phyloP scores from a whole-genome alignment of 2,797 vertebrate species.

The Alcedo quadribrachys region DNA sequence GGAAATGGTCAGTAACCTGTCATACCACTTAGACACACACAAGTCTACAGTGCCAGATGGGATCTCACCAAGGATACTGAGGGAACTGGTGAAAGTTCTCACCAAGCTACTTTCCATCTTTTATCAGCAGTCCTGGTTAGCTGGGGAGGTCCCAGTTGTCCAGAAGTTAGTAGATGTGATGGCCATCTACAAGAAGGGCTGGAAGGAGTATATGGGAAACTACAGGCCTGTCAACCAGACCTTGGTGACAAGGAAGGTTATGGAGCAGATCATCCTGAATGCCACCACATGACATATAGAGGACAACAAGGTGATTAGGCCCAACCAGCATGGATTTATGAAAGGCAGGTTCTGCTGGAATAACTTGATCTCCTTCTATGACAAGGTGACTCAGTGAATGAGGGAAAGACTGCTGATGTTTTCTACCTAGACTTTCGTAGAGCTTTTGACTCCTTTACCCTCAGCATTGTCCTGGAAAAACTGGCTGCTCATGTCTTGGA shows the following conservation, averaged over 20 bases:
- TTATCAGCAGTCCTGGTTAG: not conserved
- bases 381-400: not conserved
- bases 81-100: not conserved
- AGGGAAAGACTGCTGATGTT: not conserved
- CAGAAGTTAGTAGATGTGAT: not conserved
- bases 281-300: not conserved
- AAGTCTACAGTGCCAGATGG: no score
- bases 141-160: not conserved
- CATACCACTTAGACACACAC: not conserved
- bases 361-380: not conserved
- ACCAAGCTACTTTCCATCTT: not conserved
- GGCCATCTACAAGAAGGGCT: not conserved
- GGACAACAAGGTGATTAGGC: not conserved
- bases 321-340: not conserved
- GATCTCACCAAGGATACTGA: not conserved
- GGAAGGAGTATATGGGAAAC: not conserved
- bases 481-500: not conserved
- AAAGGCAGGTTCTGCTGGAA: not conserved
- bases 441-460: not conserved
- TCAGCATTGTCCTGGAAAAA: not conserved
- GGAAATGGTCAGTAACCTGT: not conserved
- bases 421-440: not conserved
- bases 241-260: not conserved
- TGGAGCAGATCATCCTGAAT: not conserved
- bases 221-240: not conserved